These are phyloP conservation scores for Chaetogeoica ovagalla DNA, from an alignment of 2,888 invertebrate species.

Conservation along the genomic window DNA sequence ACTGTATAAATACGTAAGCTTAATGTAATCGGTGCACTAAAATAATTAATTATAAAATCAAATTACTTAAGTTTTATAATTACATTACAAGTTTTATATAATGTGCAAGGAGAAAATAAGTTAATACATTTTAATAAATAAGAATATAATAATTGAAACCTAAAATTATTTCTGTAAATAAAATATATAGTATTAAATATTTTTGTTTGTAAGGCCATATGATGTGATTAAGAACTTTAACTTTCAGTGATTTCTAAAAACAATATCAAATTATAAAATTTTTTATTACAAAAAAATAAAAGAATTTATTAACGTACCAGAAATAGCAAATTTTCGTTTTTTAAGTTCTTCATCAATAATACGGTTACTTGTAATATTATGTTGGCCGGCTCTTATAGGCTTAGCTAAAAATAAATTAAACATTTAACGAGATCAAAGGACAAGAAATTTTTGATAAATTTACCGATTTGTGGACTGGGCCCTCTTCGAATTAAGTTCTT, in stretches of 20 bases:
- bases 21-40: no score
- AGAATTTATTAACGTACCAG: slow-evolving; percentile 8
- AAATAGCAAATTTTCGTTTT: slow-evolving; percentile 31
- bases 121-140: slow-evolving; percentile 1
- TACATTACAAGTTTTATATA: background rate
- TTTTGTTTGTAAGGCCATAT: slow-evolving; percentile 37
- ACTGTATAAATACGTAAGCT: no score
- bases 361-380: slow-evolving; percentile 52
- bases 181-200: slow-evolving; percentile 30
- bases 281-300: no score
- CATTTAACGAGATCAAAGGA: background rate
- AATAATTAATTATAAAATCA: no score
- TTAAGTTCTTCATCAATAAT: slow-evolving; percentile 37
- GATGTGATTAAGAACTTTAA: background rate
- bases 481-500: slow-evolving; percentile 95
- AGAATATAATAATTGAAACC: slow-evolving; percentile 21
- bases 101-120: slow-evolving; percentile 15
- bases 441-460: slow-evolving; percentile 55
- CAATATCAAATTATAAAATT: no score
- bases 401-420: slow-evolving; percentile 69
- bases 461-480: slow-evolving; percentile 91
- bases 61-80: background rate
- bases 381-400: slow-evolving; percentile 95
- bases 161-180: slow-evolving; percentile 45
- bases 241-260: slow-evolving; percentile 41